Evolutionary conservation across 1,140 invertebrate species (phyloP), one percentile per base, ranked within the genome.

Genomic region (Solenopsis fugax): DNA sequence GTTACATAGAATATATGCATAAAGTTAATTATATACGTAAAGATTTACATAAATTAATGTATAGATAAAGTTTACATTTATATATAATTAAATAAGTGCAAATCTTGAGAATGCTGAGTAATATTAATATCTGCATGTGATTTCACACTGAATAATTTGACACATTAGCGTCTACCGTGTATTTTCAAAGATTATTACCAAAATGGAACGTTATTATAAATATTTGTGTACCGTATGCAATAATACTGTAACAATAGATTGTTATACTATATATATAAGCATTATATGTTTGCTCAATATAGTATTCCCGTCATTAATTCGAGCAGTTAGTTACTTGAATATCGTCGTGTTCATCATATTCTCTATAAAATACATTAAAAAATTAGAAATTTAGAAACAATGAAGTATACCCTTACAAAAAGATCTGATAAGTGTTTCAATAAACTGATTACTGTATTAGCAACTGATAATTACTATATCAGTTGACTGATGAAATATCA

Each of bases 351-450:
- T 64, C 4, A 54, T 34, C 2, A 21, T 34, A 13, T 37, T 73
- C 41, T 69, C 24, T 48, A 13, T 48, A 48, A 56, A n/a, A n/a
- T 56, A 16, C 21, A 73, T 73, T 54, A 37, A 13, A n/a, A 37
- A 73, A 73, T 56, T 10, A 73, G 29, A 73, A 56, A n/a, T 56
- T 72, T 29, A 21, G 37, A 67, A 21, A 65, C n/a, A 65, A 67
- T 41, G 0, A 21, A 10, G 37, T 56, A 18, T 65, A 62, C 54
- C 2, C 12, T 0, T 56, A 9, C 56, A 73, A 29, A 29, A 29
- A 29, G 29, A 29, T 1, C 29, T 29, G 29, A 29, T 2, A 29
- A 29, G 29, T 2, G 29, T 29, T 29, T 29, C 29, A 29, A 29
- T 29, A 29, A 29, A 29, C 29, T 2, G 29, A 29, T 29, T 29